Conservation (phyloP, 2,797 vertebrate species). For the Crenuchus spilurus region DNA sequence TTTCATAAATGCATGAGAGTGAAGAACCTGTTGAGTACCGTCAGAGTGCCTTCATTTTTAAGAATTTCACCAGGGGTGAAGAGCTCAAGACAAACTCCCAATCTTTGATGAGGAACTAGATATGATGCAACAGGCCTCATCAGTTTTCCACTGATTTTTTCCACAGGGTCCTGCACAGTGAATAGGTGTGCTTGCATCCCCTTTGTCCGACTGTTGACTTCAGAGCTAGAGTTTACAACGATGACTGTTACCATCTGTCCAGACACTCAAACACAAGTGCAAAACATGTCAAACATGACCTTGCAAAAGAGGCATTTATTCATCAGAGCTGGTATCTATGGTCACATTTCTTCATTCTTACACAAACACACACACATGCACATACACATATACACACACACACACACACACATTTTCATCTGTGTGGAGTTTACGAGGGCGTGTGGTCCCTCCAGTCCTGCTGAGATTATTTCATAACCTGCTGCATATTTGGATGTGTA, state of each 20-base stretch:
- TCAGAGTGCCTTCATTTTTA: not conserved
- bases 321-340: not conserved
- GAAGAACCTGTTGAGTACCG: not conserved
- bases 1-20: not conserved
- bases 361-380: not conserved
- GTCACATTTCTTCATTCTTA: not conserved
- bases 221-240: slow-evolving; percentile 52
- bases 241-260: slow-evolving; percentile 55
- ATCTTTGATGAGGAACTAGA: not conserved
- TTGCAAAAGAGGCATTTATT: not conserved
- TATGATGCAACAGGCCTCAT: not conserved
- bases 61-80: not conserved
- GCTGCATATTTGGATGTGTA: not conserved
- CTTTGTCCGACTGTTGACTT: slow-evolving; percentile 25
- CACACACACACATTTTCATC: slow-evolving; percentile 26
- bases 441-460: slow-evolving; percentile 45
- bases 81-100: not conserved
- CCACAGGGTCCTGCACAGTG: not conserved
- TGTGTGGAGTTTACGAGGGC: slow-evolving; percentile 56
- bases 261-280: slow-evolving; percentile 2
- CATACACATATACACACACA: not conserved
- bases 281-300: not conserved
- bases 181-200: not conserved
- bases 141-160: not conserved
- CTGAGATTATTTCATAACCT: slow-evolving; percentile 50